Percentiles rank a stretch among this genome's conserved stretches.
phyloP scores from a whole-genome alignment of 1,140 invertebrate genomes.

The Caenorhabditis remanei region DNA sequence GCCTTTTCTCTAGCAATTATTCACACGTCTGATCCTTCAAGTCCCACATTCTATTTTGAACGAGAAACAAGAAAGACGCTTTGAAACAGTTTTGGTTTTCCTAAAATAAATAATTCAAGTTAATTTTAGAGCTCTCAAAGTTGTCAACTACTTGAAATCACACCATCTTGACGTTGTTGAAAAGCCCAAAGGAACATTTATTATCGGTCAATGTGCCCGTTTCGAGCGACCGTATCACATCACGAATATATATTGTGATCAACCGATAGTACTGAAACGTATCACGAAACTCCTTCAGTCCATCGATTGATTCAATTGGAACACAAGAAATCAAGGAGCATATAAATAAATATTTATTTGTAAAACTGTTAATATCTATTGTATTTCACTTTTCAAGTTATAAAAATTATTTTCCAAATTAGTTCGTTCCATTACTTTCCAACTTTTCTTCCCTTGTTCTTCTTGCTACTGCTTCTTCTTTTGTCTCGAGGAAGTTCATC shows the following conservation, averaged over 20 bases:
- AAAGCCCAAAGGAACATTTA: not conserved
- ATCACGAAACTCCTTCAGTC: constrained; percentile 1
- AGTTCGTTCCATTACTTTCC: constrained; percentile 8
- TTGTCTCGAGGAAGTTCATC: constrained; percentile 26
- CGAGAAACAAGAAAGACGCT: no score
- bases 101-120: not conserved
- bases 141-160: constrained; percentile 21
- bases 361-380: no score
- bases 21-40: no score
- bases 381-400: no score
- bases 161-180: constrained; percentile 24
- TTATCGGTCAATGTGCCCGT: not conserved
- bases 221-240: constrained; percentile 11
- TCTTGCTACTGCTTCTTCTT: constrained; percentile 31
- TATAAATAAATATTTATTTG: no score
- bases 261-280: constrained; percentile 23
- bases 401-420: not conserved
- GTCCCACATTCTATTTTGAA: no score
- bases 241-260: constrained; percentile 3
- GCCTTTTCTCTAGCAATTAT: no score
- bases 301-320: no score
- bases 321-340: no score
- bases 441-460: constrained; percentile 47
- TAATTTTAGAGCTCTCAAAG: constrained; percentile 4
- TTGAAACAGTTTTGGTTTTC: no score